Percentiles rank a stretch among this genome's conserved stretches.
Conservation (phyloP, 35 echinoderm and acorn worm genomes). For the Anneissia japonica region DNA sequence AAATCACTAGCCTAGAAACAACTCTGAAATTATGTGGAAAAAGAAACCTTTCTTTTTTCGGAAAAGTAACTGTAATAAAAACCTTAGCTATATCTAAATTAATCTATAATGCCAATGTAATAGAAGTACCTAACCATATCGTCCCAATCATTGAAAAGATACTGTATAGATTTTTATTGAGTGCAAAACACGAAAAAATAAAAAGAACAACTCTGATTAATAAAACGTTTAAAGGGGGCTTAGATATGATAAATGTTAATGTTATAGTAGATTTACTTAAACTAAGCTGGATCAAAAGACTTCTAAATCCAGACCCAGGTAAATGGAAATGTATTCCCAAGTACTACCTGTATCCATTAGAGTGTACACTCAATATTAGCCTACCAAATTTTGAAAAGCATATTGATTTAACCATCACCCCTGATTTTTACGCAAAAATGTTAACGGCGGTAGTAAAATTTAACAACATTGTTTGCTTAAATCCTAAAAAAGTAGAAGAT, state of each 20-base stretch:
- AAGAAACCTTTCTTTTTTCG: background rate
- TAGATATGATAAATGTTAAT: too few species aligned
- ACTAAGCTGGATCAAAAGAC: too few species aligned
- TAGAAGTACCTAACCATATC: background rate
- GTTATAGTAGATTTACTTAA: too few species aligned
- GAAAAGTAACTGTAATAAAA: background rate
- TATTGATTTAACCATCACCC: background rate
- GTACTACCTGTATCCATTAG: too few species aligned
- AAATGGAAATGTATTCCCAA: too few species aligned
- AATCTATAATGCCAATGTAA: background rate
- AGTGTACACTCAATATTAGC: too few species aligned
- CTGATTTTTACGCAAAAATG: background rate
- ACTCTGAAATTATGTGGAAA: background rate
- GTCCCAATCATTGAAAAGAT: background rate
- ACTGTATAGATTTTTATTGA: background rate
- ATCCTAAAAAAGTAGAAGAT: too few species aligned
- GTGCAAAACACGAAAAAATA: background rate
- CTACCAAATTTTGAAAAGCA: too few species aligned
- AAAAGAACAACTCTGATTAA: background rate
- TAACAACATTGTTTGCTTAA: background rate
- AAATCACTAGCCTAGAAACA: background rate
- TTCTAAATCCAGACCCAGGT: too few species aligned
- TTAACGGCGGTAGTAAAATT: background rate
- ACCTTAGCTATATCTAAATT: background rate
- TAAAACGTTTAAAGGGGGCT: background rate